phyloP scores from a whole-genome alignment of 2,113 vertebrate species.

The Myiopsitta monachus region DNA sequence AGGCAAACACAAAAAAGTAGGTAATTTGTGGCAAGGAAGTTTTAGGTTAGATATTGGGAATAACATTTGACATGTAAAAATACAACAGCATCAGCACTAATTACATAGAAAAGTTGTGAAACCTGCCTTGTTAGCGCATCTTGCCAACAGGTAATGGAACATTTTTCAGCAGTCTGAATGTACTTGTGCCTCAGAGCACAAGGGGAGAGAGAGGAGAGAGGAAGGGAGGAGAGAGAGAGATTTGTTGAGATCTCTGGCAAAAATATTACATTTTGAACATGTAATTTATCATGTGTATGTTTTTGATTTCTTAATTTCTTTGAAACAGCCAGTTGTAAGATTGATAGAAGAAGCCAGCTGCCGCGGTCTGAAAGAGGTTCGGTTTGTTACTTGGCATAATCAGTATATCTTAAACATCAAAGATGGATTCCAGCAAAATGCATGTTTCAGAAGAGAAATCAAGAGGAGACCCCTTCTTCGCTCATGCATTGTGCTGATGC shows the following conservation, averaged over 20 bases:
- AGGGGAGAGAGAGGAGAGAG: neutral
- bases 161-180: neutral
- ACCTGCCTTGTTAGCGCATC: neutral
- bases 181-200: neutral
- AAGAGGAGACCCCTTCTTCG: constrained; percentile 91
- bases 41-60: neutral
- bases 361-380: constrained; percentile 92
- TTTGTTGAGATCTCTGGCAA: neutral
- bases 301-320: neutral
- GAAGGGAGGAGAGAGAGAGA: neutral
- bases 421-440: constrained; percentile 92
- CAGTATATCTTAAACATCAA: constrained; percentile 94
- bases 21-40: neutral
- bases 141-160: neutral
- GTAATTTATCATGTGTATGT: fast-evolving
- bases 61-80: neutral
- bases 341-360: constrained; percentile 92
- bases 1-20: neutral
- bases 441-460: constrained; percentile 91
- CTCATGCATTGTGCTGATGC: constrained; percentile 87
- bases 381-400: constrained; percentile 95
- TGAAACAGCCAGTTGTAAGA: constrained; percentile 86
- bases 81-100: neutral
- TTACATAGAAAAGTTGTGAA: neutral
- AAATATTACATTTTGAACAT: fast-evolving